Percentiles rank a stretch among this genome's conserved stretches.
These are phyloP conservation scores for Otolemur garnettii DNA, from an alignment of 2,113 vertebrate genomes.

Conservation along the genomic window DNA sequence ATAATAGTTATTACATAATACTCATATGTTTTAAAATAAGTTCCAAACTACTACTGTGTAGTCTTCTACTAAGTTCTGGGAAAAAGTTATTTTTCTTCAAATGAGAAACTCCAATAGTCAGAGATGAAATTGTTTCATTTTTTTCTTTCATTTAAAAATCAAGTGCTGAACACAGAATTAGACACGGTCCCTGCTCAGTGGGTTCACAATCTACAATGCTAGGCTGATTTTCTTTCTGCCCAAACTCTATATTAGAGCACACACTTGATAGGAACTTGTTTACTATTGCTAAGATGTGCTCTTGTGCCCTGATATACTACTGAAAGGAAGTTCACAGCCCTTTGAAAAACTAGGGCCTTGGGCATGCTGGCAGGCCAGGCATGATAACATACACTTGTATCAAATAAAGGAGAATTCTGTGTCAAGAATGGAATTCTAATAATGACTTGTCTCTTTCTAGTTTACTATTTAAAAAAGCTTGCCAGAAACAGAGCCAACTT, in stretches of 20 bases:
- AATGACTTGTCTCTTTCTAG: slow-evolving; percentile 54
- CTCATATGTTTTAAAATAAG: slow-evolving; percentile 55
- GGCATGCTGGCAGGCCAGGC: slow-evolving; percentile 57
- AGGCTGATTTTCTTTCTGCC: slow-evolving; percentile 57
- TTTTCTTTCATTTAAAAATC: slow-evolving; percentile 73
- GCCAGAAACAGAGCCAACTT: background rate
- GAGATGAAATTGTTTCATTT: slow-evolving; percentile 69
- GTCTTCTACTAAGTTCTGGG: background rate
- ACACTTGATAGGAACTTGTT: slow-evolving; percentile 64
- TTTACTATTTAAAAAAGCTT: slow-evolving; percentile 55
- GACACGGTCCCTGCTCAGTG: slow-evolving; percentile 28
- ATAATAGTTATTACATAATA: slow-evolving; percentile 34
- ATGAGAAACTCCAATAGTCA: slow-evolving; percentile 63
- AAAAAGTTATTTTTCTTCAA: slow-evolving; percentile 65
- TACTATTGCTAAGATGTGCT: slow-evolving; percentile 61
- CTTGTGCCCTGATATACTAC: background rate
- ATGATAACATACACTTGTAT: slow-evolving; percentile 52
- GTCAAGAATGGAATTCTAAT: slow-evolving; percentile 73
- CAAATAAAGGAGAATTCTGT: slow-evolving; percentile 57
- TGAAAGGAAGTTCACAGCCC: slow-evolving; percentile 63
- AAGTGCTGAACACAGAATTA: slow-evolving; percentile 60
- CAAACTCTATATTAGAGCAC: background rate
- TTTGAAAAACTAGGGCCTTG: slow-evolving; percentile 74
- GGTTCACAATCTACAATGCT: background rate
- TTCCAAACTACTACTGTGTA: slow-evolving; percentile 9